Conservation (phyloP, 2,113 vertebrate species). For the Myotis yumanensis region DNA sequence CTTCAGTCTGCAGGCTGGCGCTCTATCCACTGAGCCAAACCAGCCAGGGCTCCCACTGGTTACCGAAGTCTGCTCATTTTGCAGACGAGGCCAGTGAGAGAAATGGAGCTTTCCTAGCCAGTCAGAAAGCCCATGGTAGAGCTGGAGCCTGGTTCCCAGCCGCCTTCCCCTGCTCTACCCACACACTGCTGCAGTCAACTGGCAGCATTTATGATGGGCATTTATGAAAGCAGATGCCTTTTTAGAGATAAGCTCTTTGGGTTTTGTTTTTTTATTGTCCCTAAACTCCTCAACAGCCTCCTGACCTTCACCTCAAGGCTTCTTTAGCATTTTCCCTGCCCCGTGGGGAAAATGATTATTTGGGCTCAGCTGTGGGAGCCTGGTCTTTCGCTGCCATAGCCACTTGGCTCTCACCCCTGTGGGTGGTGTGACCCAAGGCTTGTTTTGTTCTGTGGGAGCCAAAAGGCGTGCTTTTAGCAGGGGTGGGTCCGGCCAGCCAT, state of each 20-base stretch:
- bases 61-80: no score
- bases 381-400: slow-evolving; percentile 36
- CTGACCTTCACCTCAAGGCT: slow-evolving; percentile 41
- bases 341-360: slow-evolving; percentile 41
- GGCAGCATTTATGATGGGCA: not conserved
- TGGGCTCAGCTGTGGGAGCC: not conserved
- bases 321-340: slow-evolving; percentile 38
- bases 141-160: not conserved
- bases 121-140: not conserved
- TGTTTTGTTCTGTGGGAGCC: slow-evolving; percentile 24
- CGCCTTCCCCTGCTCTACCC: not conserved
- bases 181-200: not conserved
- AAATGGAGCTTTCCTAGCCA: not conserved
- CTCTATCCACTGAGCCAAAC: no score
- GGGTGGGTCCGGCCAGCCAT: not conserved
- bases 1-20: no score
- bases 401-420: not conserved
- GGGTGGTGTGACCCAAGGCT: slow-evolving; percentile 33
- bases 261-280: not conserved
- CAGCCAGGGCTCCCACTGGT: no score
- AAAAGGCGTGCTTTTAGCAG: slow-evolving; percentile 51
- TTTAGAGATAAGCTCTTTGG: not conserved
- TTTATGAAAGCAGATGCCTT: not conserved
- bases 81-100: not conserved
- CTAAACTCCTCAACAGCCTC: not conserved